Percentiles rank a stretch among this genome's conserved stretches.
Evolutionary conservation across 1,140 invertebrate species (phyloP).

Genomic region (Caenorhabditis briggsae): DNA sequence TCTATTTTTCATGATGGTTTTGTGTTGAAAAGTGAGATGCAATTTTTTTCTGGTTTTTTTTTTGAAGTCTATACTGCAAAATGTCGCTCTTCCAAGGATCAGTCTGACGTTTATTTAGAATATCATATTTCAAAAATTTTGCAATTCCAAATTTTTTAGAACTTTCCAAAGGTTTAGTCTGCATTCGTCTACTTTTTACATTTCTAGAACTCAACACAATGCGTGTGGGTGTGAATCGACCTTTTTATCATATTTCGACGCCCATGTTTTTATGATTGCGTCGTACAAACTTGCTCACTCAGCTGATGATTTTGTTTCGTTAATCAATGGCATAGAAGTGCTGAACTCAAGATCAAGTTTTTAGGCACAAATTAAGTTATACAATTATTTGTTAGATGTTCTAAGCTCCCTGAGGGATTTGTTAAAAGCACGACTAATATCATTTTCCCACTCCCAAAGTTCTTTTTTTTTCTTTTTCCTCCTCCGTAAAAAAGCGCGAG

Average conservation of each 20-base stretch:
- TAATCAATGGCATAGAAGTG: not conserved
- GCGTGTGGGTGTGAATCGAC: conserved; percentile 1
- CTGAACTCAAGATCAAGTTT: conserved; percentile 1
- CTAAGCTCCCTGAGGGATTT: no score
- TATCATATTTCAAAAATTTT: not conserved
- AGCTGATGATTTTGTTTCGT: conserved; percentile 13
- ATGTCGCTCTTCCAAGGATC: not conserved
- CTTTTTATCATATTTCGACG: not conserved
- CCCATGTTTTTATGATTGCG: not conserved
- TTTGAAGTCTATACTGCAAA: not conserved
- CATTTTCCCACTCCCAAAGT: not conserved
- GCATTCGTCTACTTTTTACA: not conserved
- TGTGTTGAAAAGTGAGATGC: not conserved
- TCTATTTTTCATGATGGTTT: not conserved
- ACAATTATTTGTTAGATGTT: no score
- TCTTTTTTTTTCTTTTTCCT: not conserved
- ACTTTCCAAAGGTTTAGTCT: not conserved
- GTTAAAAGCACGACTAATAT: not conserved
- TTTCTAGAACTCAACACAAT: not conserved
- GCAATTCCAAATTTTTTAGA: not conserved
- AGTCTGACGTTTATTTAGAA: not conserved
- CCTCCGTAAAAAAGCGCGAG: not conserved
- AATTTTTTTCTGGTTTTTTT: not conserved
- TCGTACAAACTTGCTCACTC: conserved; percentile 18
- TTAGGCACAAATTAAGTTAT: no score